Evolutionary conservation across 2,797 vertebrate species (phyloP).

Genomic region (Phyllotis vaccarum): DNA sequence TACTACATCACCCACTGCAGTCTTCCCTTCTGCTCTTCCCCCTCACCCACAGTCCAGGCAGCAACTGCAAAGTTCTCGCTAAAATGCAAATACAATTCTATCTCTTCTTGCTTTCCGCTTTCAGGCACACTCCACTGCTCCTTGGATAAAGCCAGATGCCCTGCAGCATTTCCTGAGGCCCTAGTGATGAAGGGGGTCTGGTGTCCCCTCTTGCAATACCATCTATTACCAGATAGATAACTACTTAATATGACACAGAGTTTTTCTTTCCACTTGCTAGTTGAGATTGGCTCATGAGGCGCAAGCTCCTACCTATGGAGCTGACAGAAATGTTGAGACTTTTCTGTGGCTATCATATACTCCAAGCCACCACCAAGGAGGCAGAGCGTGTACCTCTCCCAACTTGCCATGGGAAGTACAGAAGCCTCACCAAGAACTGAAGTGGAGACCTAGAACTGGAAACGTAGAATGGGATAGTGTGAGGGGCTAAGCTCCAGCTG

Average conservation of each 20-base stretch:
- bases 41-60: background rate
- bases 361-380: background rate
- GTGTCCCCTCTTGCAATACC: background rate
- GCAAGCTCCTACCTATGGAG: background rate
- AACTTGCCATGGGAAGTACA: background rate
- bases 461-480: background rate
- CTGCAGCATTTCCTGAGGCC: background rate
- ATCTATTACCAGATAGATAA: background rate
- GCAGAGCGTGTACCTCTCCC: background rate
- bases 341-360: background rate
- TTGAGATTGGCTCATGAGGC: background rate
- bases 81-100: background rate
- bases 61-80: background rate
- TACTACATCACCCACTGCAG: too few species aligned
- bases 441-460: background rate
- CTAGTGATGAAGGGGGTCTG: too few species aligned
- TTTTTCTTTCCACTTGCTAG: background rate
- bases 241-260: accelerated
- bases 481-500: background rate
- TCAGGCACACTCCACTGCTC: background rate
- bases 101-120: background rate
- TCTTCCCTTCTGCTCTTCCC: too few species aligned
- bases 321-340: background rate
- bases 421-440: background rate
- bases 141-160: background rate